Evolutionary conservation across 2,113 vertebrate genomes (phyloP).

Genomic region (Cinclus mexicanus): DNA sequence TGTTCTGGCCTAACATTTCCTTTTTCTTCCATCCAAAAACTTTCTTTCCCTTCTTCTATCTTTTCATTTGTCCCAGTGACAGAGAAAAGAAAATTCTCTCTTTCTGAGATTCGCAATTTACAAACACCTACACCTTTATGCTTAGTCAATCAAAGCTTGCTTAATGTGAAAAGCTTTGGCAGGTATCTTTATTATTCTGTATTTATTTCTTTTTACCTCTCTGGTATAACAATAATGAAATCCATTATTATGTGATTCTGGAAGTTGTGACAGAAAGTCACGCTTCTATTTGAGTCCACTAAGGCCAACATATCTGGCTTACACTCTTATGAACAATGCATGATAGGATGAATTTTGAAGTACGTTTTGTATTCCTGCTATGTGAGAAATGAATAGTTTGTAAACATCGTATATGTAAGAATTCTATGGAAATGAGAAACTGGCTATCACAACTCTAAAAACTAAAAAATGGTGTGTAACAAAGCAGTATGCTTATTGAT

Average conservation of each 20-base stretch:
- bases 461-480: background rate
- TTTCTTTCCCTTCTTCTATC: background rate
- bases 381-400: background rate
- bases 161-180: background rate
- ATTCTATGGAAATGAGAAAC: background rate
- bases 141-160: background rate
- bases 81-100: background rate
- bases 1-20: background rate
- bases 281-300: background rate
- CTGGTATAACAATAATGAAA: background rate
- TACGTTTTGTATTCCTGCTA: accelerated
- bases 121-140: background rate
- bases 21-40: background rate
- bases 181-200: background rate
- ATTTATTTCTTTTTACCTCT: background rate
- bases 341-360: background rate
- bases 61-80: background rate
- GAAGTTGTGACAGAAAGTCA: background rate
- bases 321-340: background rate
- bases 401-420: background rate
- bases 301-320: background rate
- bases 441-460: background rate
- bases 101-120: background rate
- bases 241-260: background rate
- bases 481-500: background rate